A percentile compares a stretch with the other conserved stretches of the same genome.
Conservation (phyloP, 2,113 vertebrate genomes). For the Nothobranchius kuhntae region DNA sequence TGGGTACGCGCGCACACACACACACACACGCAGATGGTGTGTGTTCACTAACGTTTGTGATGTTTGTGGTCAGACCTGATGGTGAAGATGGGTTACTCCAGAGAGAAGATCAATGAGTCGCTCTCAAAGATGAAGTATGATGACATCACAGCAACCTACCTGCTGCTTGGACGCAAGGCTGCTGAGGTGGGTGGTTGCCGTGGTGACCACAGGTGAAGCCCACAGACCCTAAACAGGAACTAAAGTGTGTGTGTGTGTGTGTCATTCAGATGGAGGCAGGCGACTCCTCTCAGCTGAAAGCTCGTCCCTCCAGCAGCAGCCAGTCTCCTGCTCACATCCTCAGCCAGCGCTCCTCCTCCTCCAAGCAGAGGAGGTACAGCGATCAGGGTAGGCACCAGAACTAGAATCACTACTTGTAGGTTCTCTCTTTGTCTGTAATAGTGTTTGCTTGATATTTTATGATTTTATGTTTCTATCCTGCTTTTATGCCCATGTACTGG, state of each 20-base stretch:
- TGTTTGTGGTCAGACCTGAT: constrained; percentile 33
- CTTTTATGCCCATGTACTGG: no score
- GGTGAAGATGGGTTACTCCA: constrained; percentile 49
- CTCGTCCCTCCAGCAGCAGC: constrained; percentile 20
- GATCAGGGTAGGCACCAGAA: constrained; percentile 40
- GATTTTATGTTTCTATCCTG: no score
- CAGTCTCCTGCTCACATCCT: constrained; percentile 41
- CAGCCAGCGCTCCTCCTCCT: constrained; percentile 14
- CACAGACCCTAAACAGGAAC: no score
- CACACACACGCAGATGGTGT: background rate
- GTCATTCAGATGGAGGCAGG: constrained; percentile 23
- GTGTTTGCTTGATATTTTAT: no score
- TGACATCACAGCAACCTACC: constrained; percentile 56
- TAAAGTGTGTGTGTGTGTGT: constrained; percentile 1
- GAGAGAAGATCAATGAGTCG: constrained; percentile 38
- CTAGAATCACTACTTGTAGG: background rate
- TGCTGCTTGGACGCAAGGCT: constrained; percentile 34
- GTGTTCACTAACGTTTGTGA: background rate
- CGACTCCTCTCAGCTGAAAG: constrained; percentile 18
- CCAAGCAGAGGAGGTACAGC: constrained; percentile 49
- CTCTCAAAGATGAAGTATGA: constrained; percentile 51
- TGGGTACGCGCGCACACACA: constrained; percentile 22
- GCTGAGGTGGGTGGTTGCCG: constrained; percentile 36
- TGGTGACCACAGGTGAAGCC: background rate
- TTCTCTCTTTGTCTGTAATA: no score